Base-by-base conservation (phyloP, 2,888 invertebrate species). In the Coelopa pilipes region DNA sequence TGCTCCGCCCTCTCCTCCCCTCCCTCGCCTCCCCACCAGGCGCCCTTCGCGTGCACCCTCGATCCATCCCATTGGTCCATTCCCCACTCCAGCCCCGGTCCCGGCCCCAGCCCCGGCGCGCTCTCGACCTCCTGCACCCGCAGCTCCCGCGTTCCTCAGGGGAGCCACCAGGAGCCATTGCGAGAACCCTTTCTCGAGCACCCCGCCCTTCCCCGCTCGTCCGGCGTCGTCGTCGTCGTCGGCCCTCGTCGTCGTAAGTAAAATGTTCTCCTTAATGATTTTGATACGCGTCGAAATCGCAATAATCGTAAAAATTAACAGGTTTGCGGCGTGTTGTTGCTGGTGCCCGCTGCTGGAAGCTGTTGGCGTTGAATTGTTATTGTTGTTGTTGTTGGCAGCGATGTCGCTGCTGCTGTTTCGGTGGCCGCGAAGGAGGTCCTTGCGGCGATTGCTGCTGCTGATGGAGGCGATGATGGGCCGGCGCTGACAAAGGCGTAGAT, bases 221-320 rank as follows among this genome's bases (percentile, higher is more conserved):
- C 34, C 34, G 2, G n/a, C 10, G 3, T 53, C 13, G 5, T 13
- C 53, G 11, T 24, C 34, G 17, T 9, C 11, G 1, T 49, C 34
- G 34, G 7, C 3, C 11, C 15, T 50, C 12, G 11, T 34, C 21
- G 21, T 66, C 66, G 7, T 66, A 49, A 66, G 66, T 49, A 24
- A 66, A 49, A 66, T 66, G 49, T 66, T 66, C 50, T 13, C 21
- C 50, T 66, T 66, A 50, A 66, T 49, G 66, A 49, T 66, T 66
- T 66, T 49, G 49, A 49, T n/a, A 49, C 13, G 66, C 24, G 7
- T 34, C 50, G 50, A 66, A 24, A 24, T 15, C 19, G 50, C 45
- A 49, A 66, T 66, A 66, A 66, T 66, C 66, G 50, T 66, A 49
- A 66, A 66, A 49, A 66, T 66, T 66, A 66, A 66, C 19, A 66